These are phyloP conservation scores for Paragorgia papillata DNA, from an alignment of 92 coral and sea anemone genomes.

Conservation along the genomic window DNA sequence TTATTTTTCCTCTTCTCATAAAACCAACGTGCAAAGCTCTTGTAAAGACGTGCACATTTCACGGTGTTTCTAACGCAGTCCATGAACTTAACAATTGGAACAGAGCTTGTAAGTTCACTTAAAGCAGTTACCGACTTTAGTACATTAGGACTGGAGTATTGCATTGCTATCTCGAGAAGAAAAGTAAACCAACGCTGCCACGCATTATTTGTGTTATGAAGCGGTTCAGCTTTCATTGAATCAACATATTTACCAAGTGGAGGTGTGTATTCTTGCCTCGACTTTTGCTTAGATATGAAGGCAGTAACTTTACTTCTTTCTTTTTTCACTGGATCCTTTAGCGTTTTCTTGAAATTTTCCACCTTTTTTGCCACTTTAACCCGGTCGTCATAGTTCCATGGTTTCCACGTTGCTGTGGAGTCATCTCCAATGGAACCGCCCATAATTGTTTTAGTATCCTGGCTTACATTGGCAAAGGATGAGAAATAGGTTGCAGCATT, in stretches of 20 bases:
- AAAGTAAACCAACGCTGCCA: conserved; percentile 68
- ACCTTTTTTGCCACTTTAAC: conserved; percentile 56
- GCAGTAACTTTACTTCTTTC: conserved; percentile 57
- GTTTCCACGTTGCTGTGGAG: conserved; percentile 54
- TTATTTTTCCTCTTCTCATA: conserved; percentile 3
- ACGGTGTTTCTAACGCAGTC: conserved; percentile 48
- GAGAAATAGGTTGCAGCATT: conserved; percentile 65
- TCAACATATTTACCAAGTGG: conserved; percentile 68
- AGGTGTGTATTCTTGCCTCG: conserved; percentile 64
- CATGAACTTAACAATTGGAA: conserved; percentile 45
- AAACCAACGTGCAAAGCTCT: not conserved
- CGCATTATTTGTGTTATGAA: conserved; percentile 67
- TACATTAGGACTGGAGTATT: conserved; percentile 35
- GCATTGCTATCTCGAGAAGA: conserved; percentile 51
- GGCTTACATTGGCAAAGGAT: conserved; percentile 67
- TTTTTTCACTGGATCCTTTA: conserved; percentile 51
- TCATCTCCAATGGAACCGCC: conserved; percentile 59
- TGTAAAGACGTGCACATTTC: conserved; percentile 48
- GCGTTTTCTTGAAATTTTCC: conserved; percentile 49
- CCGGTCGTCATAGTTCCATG: conserved; percentile 57
- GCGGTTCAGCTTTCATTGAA: conserved; percentile 56
- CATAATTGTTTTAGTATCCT: no score
- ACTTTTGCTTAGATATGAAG: conserved; percentile 52
- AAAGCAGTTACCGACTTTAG: conserved; percentile 50
- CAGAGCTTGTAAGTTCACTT: conserved; percentile 46